Evolutionary conservation across 2,113 vertebrate species (phyloP).

Genomic region (Cyrtonyx montezumae): DNA sequence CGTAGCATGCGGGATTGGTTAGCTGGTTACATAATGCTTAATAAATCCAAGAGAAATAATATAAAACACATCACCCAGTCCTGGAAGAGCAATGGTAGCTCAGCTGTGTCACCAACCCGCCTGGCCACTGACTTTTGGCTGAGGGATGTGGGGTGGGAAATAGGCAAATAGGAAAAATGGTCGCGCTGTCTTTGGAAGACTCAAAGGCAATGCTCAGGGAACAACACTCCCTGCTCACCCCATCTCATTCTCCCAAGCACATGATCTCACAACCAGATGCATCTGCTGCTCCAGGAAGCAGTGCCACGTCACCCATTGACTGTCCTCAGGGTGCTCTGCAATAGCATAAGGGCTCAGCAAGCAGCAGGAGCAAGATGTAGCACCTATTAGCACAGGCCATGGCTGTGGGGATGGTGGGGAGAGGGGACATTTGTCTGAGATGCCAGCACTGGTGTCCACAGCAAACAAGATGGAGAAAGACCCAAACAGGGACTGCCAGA

Average conservation of each 20-base stretch:
- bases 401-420: fast-evolving
- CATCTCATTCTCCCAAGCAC: fast-evolving
- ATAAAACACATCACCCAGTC: slow-evolving; percentile 50
- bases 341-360: background rate
- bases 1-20: slow-evolving; percentile 15
- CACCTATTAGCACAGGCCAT: background rate
- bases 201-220: background rate
- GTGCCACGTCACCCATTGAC: background rate
- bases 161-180: background rate
- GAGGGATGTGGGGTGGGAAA: background rate
- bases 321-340: background rate
- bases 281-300: background rate
- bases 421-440: fast-evolving
- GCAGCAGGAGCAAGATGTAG: background rate
- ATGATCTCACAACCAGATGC: fast-evolving
- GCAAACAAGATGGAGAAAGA: background rate
- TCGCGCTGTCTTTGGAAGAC: background rate
- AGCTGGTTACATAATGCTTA: slow-evolving; percentile 53
- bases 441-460: background rate
- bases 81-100: slow-evolving; percentile 3
- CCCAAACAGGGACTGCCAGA: background rate
- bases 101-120: background rate
- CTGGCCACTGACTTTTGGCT: background rate
- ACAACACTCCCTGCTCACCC: background rate
- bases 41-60: slow-evolving; percentile 69